A percentile compares a stretch with the other conserved stretches of the same genome.
phyloP scores from a whole-genome alignment of 2,888 invertebrate species.

The Andrena flavipes region DNA sequence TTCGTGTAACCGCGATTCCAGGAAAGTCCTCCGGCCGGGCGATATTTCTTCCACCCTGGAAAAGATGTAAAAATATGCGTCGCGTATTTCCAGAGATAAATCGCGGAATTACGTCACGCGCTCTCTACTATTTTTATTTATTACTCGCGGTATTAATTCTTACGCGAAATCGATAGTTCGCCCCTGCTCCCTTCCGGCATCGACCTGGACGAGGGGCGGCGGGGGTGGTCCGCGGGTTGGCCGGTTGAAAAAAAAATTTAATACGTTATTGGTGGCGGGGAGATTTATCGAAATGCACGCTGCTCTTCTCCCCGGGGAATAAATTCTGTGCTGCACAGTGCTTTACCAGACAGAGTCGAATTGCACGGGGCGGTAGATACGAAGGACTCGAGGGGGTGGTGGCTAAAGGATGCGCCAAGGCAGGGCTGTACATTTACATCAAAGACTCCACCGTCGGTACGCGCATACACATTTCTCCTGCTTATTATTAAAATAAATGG shows the following conservation, averaged over 20 bases:
- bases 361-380: conserved; percentile 56
- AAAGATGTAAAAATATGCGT: conserved; percentile 47
- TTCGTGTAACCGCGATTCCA: conserved; percentile 35
- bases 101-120: conserved; percentile 39
- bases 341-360: conserved; percentile 62
- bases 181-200: conserved; percentile 10
- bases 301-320: conserved; percentile 55
- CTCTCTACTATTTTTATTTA: conserved; percentile 44
- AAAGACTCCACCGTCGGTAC: conserved; percentile 23
- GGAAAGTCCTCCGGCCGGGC: neutral
- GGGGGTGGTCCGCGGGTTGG: neutral
- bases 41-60: conserved; percentile 23
- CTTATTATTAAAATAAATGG: conserved; percentile 60
- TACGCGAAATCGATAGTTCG: conserved; percentile 43
- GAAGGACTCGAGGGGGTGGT: conserved; percentile 47
- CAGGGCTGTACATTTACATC: conserved; percentile 56
- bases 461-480: conserved; percentile 37
- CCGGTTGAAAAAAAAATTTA: conserved; percentile 25
- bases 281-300: conserved; percentile 67
- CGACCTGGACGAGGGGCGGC: neutral
- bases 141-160: conserved; percentile 48
- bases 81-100: conserved; percentile 40
- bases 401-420: conserved; percentile 53
- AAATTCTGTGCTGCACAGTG: conserved; percentile 57
- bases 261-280: conserved; percentile 53